Evolutionary conservation across 2,888 invertebrate genomes (phyloP).

Genomic region (Watsonalla binaria): DNA sequence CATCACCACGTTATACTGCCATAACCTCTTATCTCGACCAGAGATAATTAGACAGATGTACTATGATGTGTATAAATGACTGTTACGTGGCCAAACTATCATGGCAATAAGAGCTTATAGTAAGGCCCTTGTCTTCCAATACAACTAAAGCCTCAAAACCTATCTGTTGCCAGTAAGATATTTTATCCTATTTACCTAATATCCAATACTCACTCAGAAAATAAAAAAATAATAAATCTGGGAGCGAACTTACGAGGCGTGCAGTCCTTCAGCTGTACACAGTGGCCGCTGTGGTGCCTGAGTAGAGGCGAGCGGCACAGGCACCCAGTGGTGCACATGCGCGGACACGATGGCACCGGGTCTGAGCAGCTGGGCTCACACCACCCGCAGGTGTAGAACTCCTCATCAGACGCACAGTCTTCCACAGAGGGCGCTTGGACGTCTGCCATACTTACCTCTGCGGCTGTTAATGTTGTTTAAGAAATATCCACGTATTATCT

Average conservation of each 20-base stretch:
- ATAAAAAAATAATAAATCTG: too few relatives aligned
- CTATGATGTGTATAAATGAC: too few relatives aligned
- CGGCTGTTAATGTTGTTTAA: constrained; percentile 8
- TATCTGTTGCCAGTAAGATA: too few relatives aligned
- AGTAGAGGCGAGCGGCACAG: constrained; percentile 54
- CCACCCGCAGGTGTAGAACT: constrained; percentile 56
- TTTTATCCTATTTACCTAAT: too few relatives aligned
- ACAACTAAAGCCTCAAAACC: too few relatives aligned
- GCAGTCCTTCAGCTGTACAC: constrained; percentile 44
- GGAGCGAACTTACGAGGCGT: constrained; percentile 46
- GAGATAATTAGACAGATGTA: too few relatives aligned
- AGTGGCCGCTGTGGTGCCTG: constrained; percentile 50
- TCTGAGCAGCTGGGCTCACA: constrained; percentile 59
- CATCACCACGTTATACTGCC: too few relatives aligned
- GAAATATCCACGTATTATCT: background rate
- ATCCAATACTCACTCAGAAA: too few relatives aligned
- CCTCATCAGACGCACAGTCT: constrained; percentile 55
- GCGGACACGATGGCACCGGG: constrained; percentile 40
- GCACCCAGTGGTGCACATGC: constrained; percentile 51
- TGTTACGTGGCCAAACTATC: too few relatives aligned
- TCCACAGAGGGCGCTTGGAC: constrained; percentile 38
- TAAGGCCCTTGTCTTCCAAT: too few relatives aligned
- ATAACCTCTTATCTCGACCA: too few relatives aligned
- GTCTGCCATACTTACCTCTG: constrained; percentile 22
- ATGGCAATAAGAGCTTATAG: too few relatives aligned